A percentile compares a stretch with the other conserved stretches of the same genome.
Evolutionary conservation across 64 coral and sea anemone genomes (phyloP).

Genomic region (Hydrozoanthus tunicans): DNA sequence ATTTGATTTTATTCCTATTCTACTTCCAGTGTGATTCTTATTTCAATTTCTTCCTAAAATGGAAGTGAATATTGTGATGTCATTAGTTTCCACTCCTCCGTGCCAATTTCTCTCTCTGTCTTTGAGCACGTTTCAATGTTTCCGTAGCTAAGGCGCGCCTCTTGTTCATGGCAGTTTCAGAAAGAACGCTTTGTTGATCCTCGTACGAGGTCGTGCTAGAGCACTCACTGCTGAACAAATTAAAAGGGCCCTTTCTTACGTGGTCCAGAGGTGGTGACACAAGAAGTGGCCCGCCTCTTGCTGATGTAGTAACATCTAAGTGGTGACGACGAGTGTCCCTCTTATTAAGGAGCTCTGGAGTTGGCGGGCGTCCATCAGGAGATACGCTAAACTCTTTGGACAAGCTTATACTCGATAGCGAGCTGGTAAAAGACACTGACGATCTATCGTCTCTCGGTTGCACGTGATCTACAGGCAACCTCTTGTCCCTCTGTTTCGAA

Average conservation of each 20-base stretch:
- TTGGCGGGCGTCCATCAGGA: slow-evolving; percentile 20
- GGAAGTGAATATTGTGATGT: too few species aligned
- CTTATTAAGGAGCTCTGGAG: slow-evolving; percentile 27
- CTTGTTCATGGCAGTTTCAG: slow-evolving; percentile 37
- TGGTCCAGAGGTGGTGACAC: slow-evolving; percentile 54
- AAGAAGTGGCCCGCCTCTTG: slow-evolving; percentile 38
- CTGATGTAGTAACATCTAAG: slow-evolving; percentile 18
- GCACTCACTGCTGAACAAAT: background rate
- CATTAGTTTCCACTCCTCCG: background rate
- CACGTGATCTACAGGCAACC: too few species aligned
- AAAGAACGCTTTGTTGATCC: slow-evolving; percentile 29
- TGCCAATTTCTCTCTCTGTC: background rate
- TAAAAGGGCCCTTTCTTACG: slow-evolving; percentile 50
- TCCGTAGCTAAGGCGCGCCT: slow-evolving; percentile 39
- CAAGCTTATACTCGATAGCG: slow-evolving; percentile 39
- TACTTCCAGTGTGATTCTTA: too few species aligned
- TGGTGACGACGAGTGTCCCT: slow-evolving; percentile 46
- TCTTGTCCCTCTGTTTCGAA: too few species aligned
- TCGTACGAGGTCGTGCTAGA: background rate
- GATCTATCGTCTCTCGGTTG: background rate
- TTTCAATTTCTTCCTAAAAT: too few species aligned
- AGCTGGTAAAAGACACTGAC: background rate
- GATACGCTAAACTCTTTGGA: slow-evolving; percentile 18
- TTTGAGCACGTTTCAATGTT: slow-evolving; percentile 37
- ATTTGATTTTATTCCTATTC: too few species aligned